Evolutionary conservation across 2,888 invertebrate species (phyloP), one percentile per base, ranked within the genome.

Genomic region (Bruchidius siliquastri): DNA sequence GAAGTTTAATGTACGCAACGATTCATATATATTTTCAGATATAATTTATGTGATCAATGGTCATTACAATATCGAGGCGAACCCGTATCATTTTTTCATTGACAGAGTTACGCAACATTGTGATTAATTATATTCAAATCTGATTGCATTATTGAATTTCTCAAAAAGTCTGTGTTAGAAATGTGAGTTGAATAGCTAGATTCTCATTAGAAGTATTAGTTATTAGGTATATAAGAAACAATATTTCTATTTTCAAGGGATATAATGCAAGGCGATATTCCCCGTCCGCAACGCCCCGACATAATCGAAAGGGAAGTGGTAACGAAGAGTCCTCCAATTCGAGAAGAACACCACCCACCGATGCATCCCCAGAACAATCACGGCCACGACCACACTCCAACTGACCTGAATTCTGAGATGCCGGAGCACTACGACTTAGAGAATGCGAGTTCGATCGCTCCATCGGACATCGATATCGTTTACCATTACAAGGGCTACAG

Each of bases 391-490:
- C 74, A 71, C 22, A 92, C 92, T 26, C 90, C 89, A 69, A 91
- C 93, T 72, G 95, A 95, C 82, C 88, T 96, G 80, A 91, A 92
- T 82, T 92, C 92, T 10, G 94, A 95, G 83, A 89, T 92, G 76
- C 96, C 96, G 0, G 97, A 97, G 84, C 96, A 97, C 85, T 98
- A 98, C 84, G 98, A 98, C 85, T 88, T 98, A 76, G 98, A 98
- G 88, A 98, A 98, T 86, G 97, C 98, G 0, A 97, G 97, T 85
- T 97, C 97, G 0, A 98, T 98, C 79, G 98, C 98, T 0, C 98
- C 98, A 0, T 97, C 97, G 0, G 98, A 98, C 84, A 97, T 97
- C 78, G 98, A 98, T 84, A 96, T 98, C 77, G 96, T 97, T 18
- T 96, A 96, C 82, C 98, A 98, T 85, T 98, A 98, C 84, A 97